Conservation (phyloP, 2,888 invertebrate genomes). For the Dusona sp. region DNA sequence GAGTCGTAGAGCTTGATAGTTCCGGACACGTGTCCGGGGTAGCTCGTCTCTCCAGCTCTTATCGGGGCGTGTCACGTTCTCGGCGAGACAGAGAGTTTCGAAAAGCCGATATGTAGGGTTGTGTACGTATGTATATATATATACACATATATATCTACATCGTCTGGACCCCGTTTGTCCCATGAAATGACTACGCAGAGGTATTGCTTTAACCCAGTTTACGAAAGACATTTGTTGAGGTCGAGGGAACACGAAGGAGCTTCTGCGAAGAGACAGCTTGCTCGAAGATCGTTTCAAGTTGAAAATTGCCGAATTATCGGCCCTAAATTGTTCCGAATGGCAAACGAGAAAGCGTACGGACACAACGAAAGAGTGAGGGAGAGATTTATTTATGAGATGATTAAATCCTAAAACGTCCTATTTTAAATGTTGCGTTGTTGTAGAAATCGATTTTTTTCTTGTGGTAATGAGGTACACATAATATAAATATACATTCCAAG, state of each 20-base stretch:
- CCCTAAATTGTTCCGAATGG: background rate
- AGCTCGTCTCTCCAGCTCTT: constrained; percentile 39
- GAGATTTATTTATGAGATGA: background rate
- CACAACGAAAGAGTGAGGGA: background rate
- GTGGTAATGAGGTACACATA: background rate
- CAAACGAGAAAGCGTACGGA: background rate
- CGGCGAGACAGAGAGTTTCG: constrained; percentile 46
- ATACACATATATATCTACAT: background rate
- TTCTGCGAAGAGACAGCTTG: constrained; percentile 18
- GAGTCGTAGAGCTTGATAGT: constrained; percentile 40
- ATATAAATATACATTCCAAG: background rate
- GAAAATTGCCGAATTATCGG: constrained; percentile 45
- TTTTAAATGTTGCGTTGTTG: background rate
- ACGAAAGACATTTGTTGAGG: constrained; percentile 52
- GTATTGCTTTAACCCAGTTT: constrained; percentile 55
- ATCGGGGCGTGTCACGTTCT: constrained; percentile 60
- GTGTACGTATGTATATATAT: background rate
- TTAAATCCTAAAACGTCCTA: background rate
- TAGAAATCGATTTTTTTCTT: background rate
- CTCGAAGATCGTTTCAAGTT: constrained; percentile 43
- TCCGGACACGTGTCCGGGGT: constrained; percentile 58
- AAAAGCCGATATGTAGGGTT: constrained; percentile 34
- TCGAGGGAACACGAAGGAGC: constrained; percentile 28
- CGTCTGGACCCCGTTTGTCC: constrained; percentile 41
- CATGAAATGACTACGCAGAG: constrained; percentile 39